Conservation (phyloP, 2,113 vertebrate species). For the Uria aalge region DNA sequence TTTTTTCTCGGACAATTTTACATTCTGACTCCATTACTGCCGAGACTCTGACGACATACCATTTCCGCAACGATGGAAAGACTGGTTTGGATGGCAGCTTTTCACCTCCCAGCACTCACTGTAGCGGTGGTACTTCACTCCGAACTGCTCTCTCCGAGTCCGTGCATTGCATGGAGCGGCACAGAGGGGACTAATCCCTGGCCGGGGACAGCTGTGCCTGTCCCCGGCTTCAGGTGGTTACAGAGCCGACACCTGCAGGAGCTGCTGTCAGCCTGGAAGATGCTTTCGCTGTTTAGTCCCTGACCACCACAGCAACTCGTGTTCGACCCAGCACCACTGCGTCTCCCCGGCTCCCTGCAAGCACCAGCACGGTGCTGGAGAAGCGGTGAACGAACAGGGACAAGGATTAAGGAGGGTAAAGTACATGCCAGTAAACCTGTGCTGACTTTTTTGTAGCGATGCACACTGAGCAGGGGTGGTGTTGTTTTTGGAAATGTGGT, state of each 20-base stretch:
- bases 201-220: not conserved
- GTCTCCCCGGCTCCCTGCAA: not conserved
- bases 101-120: not conserved
- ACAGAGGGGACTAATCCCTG: not conserved
- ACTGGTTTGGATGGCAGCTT: not conserved
- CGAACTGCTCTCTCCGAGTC: not conserved
- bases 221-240: too few relatives aligned
- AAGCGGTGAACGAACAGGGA: not conserved
- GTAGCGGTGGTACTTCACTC: not conserved
- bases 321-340: not conserved
- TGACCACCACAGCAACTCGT: not conserved
- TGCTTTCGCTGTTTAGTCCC: not conserved
- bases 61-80: not conserved
- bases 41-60: not conserved
- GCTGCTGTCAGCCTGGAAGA: not conserved
- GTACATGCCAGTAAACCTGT: fast-evolving
- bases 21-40: not conserved
- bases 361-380: not conserved
- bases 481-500: not conserved
- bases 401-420: not conserved
- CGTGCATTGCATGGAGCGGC: not conserved
- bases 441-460: not conserved
- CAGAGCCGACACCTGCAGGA: not conserved
- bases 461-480: not conserved
- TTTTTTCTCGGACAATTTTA: not conserved